Conservation (phyloP, 2,113 vertebrate species). For the Gorsachius goisagi region DNA sequence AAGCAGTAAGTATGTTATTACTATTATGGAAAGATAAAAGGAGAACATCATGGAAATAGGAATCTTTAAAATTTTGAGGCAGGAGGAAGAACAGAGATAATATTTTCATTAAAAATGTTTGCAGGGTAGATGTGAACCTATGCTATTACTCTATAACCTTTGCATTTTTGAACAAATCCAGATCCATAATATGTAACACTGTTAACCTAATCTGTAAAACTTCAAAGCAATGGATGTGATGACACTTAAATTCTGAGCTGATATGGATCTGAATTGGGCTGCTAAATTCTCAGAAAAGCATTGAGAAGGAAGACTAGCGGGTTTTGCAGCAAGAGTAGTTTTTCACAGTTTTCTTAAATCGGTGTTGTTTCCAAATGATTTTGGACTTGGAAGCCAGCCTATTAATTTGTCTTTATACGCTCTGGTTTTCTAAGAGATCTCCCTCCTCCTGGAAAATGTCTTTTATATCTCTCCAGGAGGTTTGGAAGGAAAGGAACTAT, state of each 20-base stretch:
- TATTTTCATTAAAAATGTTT: neutral
- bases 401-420: neutral
- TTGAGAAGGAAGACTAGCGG: neutral
- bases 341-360: neutral
- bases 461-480: neutral
- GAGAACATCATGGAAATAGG: neutral
- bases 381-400: neutral
- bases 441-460: neutral
- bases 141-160: neutral
- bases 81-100: neutral
- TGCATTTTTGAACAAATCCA: neutral
- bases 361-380: neutral
- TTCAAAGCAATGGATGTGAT: neutral
- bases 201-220: neutral
- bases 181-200: neutral
- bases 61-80: neutral
- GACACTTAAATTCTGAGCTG: neutral
- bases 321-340: neutral
- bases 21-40: constrained; percentile 6
- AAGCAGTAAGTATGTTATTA: constrained; percentile 28
- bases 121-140: neutral
- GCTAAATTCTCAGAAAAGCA: neutral
- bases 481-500: neutral
- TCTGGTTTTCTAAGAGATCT: neutral
- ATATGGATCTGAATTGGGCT: neutral